phyloP scores from a whole-genome alignment of 2,888 invertebrate species.

The Galeruca laticollis region DNA sequence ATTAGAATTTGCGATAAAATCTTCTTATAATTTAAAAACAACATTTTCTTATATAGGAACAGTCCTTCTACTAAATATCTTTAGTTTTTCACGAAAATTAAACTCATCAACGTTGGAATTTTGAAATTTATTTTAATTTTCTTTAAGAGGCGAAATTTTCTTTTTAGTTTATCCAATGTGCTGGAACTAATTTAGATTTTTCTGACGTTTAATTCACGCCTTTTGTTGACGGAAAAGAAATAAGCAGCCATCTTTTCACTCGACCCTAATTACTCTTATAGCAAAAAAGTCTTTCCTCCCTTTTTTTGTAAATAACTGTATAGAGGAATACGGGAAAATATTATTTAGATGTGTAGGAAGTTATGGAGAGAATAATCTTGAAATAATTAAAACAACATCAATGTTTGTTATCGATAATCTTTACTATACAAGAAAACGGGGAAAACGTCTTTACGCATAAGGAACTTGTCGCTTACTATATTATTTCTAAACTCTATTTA shows the following conservation, averaged over 20 bases:
- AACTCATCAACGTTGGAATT: neutral
- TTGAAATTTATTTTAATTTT: neutral
- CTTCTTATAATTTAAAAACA: no score
- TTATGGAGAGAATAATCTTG: no score
- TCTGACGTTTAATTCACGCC: slow-evolving; percentile 13
- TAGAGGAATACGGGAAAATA: neutral
- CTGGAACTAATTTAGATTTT: slow-evolving; percentile 8
- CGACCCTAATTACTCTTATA: slow-evolving; percentile 4
- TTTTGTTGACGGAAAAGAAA: slow-evolving; percentile 5
- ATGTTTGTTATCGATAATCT: no score
- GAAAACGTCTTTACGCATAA: no score
- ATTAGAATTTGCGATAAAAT: no score
- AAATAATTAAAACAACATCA: no score
- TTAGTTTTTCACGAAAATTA: no score
- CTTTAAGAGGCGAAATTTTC: neutral
- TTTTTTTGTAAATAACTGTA: neutral
- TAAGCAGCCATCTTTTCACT: neutral
- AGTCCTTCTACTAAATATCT: no score
- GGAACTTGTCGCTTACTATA: no score
- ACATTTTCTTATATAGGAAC: no score
- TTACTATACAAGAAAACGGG: no score
- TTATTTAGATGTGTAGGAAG: neutral
- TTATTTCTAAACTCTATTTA: no score
- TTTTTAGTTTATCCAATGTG: neutral
- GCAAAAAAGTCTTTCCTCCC: neutral